These are phyloP conservation scores for Gambusia holbrooki DNA, from an alignment of 2,113 vertebrate genomes.

Conservation along the genomic window DNA sequence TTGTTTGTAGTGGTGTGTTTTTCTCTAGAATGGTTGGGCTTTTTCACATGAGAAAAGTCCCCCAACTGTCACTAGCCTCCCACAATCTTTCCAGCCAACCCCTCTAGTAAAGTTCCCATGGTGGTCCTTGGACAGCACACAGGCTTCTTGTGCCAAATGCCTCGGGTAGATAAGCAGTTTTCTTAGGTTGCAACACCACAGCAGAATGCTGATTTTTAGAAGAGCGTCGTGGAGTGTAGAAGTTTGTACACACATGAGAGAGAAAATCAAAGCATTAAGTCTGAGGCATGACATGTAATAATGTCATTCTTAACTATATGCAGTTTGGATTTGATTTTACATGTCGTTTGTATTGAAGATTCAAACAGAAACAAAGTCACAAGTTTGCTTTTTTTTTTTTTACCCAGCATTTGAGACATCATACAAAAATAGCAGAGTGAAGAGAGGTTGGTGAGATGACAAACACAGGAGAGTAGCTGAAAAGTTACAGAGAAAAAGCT, in stretches of 20 bases:
- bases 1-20: conserved; percentile 65
- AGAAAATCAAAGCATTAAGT: neutral
- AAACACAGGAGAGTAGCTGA: conserved; percentile 50
- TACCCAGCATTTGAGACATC: conserved; percentile 21
- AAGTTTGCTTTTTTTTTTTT: conserved; percentile 14
- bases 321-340: neutral
- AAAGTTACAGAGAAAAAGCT: conserved; percentile 70
- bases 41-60: conserved; percentile 78
- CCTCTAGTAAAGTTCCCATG: conserved; percentile 68
- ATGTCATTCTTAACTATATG: neutral
- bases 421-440: conserved; percentile 49
- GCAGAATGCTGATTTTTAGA: conserved; percentile 30
- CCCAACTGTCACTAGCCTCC: conserved; percentile 66
- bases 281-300: neutral
- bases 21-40: conserved; percentile 48
- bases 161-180: conserved; percentile 45
- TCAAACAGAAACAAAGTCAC: neutral
- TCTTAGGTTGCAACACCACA: conserved; percentile 40
- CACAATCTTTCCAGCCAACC: conserved; percentile 70
- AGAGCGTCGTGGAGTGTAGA: conserved; percentile 6
- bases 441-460: conserved; percentile 17
- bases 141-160: conserved; percentile 51
- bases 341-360: neutral
- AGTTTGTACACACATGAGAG: neutral
- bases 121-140: conserved; percentile 69